Percentiles rank a stretch among this genome's conserved stretches.
Conservation (phyloP, 2,113 vertebrate genomes). For the Hypanus sabinus region DNA sequence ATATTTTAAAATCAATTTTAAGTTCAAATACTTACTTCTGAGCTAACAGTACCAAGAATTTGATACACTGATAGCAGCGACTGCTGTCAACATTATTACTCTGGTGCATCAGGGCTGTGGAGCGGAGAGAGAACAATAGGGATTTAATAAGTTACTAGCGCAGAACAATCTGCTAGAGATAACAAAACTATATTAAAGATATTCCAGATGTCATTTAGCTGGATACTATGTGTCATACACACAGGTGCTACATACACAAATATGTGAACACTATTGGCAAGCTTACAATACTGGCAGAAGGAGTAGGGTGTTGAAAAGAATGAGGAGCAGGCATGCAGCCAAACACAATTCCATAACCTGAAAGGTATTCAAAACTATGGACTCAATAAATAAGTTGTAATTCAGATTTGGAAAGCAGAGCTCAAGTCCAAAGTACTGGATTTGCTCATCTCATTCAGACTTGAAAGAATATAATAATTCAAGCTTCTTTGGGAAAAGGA, state of each 20-base stretch:
- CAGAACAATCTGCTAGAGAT: not conserved
- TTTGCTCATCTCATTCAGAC: not conserved
- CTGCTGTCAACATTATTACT: constrained; percentile 96
- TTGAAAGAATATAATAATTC: not conserved
- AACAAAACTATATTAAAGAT: not conserved
- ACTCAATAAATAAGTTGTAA: not conserved
- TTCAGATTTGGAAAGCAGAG: not conserved
- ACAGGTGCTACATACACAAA: not conserved
- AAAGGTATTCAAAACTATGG: not conserved
- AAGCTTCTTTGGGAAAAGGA: not conserved
- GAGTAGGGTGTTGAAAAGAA: not conserved
- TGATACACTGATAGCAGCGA: constrained; percentile 97
- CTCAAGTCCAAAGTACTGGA: not conserved
- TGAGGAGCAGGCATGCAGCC: not conserved
- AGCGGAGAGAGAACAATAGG: constrained; percentile 38
- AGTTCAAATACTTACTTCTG: constrained; percentile 79
- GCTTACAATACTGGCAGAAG: not conserved
- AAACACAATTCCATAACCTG: not conserved
- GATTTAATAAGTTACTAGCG: constrained; percentile 42
- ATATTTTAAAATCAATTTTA: not conserved
- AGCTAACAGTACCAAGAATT: constrained; percentile 92
- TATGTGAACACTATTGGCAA: not conserved
- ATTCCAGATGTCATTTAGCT: not conserved
- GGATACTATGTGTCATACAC: no score
- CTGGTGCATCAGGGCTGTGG: constrained; percentile 91